Conservation (phyloP, 2,113 vertebrate genomes). For the Dasypus novemcinctus region DNA sequence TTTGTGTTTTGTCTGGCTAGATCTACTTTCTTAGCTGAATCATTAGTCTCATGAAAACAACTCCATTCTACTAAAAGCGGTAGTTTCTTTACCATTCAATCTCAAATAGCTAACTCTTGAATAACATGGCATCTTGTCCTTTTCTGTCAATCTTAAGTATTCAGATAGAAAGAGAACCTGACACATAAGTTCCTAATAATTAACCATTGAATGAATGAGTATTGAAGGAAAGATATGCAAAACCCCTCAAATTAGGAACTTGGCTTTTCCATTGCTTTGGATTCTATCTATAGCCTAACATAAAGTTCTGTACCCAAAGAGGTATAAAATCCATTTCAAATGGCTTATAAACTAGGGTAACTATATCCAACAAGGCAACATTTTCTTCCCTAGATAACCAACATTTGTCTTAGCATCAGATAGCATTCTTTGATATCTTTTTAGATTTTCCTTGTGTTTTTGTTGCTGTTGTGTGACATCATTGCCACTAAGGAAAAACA, state of each 20-base stretch:
- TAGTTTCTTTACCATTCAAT: background rate
- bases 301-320: background rate
- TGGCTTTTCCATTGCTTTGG: background rate
- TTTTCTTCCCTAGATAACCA: background rate
- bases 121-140: background rate
- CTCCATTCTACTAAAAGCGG: background rate
- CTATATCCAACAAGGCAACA: background rate
- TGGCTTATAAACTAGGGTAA: background rate
- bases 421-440: background rate
- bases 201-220: background rate
- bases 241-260: background rate
- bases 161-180: background rate
- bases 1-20: background rate
- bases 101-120: background rate
- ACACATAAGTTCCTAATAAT: background rate
- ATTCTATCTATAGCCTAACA: background rate
- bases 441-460: background rate
- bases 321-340: background rate
- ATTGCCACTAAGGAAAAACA: background rate
- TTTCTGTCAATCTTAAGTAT: conserved; percentile 28
- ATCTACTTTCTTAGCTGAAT: background rate
- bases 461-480: background rate
- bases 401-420: background rate
- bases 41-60: background rate
- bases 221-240: background rate